Evolutionary conservation across 2,888 invertebrate species (phyloP).

Genomic region (Eilema depressum): DNA sequence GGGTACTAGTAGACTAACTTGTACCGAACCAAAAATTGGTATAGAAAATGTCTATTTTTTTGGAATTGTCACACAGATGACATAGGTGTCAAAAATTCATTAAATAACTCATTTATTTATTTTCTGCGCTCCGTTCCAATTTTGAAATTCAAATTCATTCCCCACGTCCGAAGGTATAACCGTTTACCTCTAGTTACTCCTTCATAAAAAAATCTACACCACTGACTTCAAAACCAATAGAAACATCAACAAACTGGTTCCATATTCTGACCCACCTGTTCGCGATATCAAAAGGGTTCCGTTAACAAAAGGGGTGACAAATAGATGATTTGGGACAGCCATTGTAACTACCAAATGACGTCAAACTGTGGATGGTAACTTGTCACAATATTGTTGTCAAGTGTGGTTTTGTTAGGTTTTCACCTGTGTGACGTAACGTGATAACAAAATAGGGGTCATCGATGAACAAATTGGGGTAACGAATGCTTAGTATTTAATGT

Average conservation of each 20-base stretch:
- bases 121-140: too few species aligned
- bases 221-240: neutral
- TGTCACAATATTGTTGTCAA: slow-evolving; percentile 39
- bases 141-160: too few species aligned
- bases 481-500: neutral
- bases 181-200: too few species aligned
- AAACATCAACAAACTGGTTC: slow-evolving; percentile 30
- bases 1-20: too few species aligned
- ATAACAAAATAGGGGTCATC: neutral
- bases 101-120: too few species aligned
- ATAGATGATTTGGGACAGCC: slow-evolving; percentile 68
- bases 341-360: slow-evolving; percentile 55
- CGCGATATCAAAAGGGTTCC: slow-evolving; percentile 43
- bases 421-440: neutral
- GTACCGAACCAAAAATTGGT: too few species aligned
- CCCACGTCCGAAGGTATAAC: too few species aligned
- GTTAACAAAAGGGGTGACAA: slow-evolving; percentile 62
- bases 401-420: slow-evolving; percentile 7
- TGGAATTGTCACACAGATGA: too few species aligned
- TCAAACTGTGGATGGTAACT: slow-evolving; percentile 40
- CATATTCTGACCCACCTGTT: slow-evolving; percentile 47
- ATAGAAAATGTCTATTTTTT: too few species aligned
- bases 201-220: neutral
- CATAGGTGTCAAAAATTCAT: too few species aligned
- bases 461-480: neutral